These are phyloP conservation scores for Lipotes vexillifer DNA, from an alignment of 2,113 vertebrate genomes.

Conservation along the genomic window DNA sequence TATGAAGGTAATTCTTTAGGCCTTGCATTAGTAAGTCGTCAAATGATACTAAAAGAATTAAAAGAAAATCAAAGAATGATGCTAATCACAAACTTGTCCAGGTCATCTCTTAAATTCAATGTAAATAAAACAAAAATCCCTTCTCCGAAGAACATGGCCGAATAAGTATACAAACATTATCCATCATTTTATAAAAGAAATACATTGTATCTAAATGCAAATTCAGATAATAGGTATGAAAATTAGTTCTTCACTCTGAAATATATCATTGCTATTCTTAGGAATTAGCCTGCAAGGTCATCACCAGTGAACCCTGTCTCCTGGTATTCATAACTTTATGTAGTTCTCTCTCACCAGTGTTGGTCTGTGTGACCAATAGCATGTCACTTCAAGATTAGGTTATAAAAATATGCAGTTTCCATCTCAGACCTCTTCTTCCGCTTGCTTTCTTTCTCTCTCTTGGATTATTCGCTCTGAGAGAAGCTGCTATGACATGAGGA, in stretches of 20 bases:
- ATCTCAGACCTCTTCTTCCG: background rate
- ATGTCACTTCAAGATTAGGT: background rate
- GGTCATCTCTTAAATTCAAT: slow-evolving; percentile 16
- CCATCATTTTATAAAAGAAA: slow-evolving; percentile 21
- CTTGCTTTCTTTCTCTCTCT: background rate
- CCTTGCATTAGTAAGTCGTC: slow-evolving; percentile 19
- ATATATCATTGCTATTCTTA: background rate
- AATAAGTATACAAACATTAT: slow-evolving; percentile 15
- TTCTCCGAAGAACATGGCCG: background rate
- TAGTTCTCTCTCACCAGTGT: background rate
- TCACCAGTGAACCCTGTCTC: background rate
- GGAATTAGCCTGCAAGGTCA: background rate
- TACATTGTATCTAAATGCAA: background rate
- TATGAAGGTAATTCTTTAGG: background rate
- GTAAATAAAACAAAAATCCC: slow-evolving; percentile 18
- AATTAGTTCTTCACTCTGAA: slow-evolving; percentile 18
- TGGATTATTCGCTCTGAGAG: background rate
- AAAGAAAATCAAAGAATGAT: slow-evolving; percentile 17
- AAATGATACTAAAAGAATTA: slow-evolving; percentile 5
- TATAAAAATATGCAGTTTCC: background rate
- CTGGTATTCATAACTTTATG: background rate
- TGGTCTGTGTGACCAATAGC: background rate
- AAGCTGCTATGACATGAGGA: background rate
- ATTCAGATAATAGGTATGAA: background rate
- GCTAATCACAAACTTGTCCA: background rate